A percentile compares a stretch with the other conserved stretches of the same genome.
phyloP scores from a whole-genome alignment of 2,113 vertebrate genomes.

The Chunga burmeisteri region DNA sequence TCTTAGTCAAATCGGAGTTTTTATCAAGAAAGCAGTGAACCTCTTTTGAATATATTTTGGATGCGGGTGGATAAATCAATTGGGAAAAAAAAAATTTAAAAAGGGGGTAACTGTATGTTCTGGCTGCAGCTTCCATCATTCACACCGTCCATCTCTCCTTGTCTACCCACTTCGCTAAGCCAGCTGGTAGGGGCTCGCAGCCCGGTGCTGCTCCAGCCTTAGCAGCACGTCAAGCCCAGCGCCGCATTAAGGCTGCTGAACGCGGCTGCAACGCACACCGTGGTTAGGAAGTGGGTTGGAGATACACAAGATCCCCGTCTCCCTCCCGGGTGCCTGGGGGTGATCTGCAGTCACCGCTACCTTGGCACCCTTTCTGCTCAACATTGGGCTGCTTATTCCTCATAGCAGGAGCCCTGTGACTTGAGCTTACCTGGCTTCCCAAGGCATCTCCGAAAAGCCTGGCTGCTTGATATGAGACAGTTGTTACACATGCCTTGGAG shows the following conservation, averaged over 20 bases:
- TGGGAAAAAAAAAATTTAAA: not conserved
- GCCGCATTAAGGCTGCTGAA: not conserved
- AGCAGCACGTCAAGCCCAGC: not conserved
- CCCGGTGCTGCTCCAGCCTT: not conserved
- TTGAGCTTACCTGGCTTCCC: not conserved
- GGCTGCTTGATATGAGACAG: not conserved
- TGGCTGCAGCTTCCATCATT: constrained; percentile 44
- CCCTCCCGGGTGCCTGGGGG: not conserved
- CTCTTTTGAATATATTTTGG: not conserved
- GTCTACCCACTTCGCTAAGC: not conserved
- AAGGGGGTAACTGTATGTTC: not conserved
- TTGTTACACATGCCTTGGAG: not conserved
- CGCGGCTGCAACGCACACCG: not conserved
- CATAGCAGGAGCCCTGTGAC: not conserved
- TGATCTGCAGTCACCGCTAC: not conserved
- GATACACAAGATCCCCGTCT: not conserved
- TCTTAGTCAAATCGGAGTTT: not conserved
- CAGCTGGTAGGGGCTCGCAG: not conserved
- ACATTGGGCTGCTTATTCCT: not conserved
- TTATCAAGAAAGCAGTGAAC: not conserved
- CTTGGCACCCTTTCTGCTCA: not conserved
- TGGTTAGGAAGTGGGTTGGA: constrained; percentile 8
- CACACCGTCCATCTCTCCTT: not conserved
- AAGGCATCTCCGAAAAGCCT: not conserved
- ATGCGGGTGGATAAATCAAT: not conserved